phyloP scores from a whole-genome alignment of 2,113 vertebrate species.

The Thomomys bottae region DNA sequence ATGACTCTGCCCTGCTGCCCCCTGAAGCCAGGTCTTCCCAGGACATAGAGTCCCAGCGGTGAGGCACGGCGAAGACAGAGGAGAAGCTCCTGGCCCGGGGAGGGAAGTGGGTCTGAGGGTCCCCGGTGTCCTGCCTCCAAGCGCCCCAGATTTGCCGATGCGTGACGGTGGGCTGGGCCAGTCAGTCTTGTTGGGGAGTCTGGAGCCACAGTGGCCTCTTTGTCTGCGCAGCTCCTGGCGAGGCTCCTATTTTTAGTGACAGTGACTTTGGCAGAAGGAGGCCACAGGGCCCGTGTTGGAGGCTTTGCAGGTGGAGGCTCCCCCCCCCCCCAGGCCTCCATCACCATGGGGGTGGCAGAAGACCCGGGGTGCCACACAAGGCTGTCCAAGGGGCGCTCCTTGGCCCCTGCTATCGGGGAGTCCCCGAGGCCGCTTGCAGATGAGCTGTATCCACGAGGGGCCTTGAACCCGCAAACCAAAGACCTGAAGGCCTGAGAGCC shows the following conservation, averaged over 20 bases:
- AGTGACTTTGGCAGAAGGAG: slow-evolving; percentile 66
- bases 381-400: neutral
- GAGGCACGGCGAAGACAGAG: neutral
- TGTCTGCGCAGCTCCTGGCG: slow-evolving; percentile 50
- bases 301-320: neutral
- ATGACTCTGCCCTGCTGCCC: no score
- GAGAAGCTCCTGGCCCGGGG: neutral
- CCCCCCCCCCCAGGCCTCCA: neutral
- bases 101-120: slow-evolving; percentile 21
- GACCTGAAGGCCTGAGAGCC: neutral
- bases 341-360: neutral
- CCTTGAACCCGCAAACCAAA: slow-evolving; percentile 31
- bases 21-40: neutral
- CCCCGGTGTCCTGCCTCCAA: neutral
- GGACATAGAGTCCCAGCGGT: neutral
- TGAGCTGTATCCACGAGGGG: neutral
- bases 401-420: slow-evolving; percentile 1
- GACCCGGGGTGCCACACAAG: neutral
- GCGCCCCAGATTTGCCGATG: slow-evolving; percentile 67
- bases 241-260: slow-evolving; percentile 76
- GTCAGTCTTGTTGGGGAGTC: slow-evolving; percentile 60
- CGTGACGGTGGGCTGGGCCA: neutral
- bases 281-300: neutral
- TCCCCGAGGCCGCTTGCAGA: neutral
- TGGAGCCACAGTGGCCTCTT: slow-evolving; percentile 66